Base-by-base conservation (phyloP, 64 coral and sea anemone genomes). In the Catalaphyllia jardinei region DNA sequence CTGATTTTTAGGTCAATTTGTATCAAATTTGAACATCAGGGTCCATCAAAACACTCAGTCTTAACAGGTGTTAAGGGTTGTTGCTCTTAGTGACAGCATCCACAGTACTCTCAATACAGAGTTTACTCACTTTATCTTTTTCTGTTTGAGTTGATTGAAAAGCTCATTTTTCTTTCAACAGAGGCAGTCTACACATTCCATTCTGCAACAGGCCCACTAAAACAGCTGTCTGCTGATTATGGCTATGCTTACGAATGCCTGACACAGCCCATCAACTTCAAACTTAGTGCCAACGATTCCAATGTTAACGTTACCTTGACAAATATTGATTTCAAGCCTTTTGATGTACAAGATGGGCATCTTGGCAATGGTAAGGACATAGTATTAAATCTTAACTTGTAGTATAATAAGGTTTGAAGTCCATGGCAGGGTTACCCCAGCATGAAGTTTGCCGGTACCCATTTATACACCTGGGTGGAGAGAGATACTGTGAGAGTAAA, bases 241-340 rank as follows among this genome's bases (percentile, higher is more conserved):
- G 80, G 80, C n/a, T 4, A 65, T 46, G 60, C 80, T 46, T 83
- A 49, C 10, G 16, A 22, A 11, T 83, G 80, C 62, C 9, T 8
- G 19, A 46, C 80, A 2, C 19, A 0, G 15, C 2, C 18, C 24
- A 67, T 19, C 19, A 15, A 61, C n/a, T 29, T 83, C 22, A n/a
- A 46, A 67, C 61, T 83, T 20, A 64, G 4, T 17, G 31, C 31
- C 20, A 28, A 62, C 27, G 50, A 67, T 67, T 83, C 80, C 18
- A 64, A 2, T 42, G 80, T 38, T 19, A 25, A 75, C 35, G 82
- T 80, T 8, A 69, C 73, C 28, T 51, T 92, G 6, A 38, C 6
- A 17, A 25, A 63, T 0, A 22, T 92, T 14, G 13, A 64, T 31
- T 28, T 87, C 15, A 74, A 92, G 74, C 90, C 90, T 24, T 92